Percentiles rank a stretch among this genome's conserved stretches.
These are phyloP conservation scores for Magallana gigas DNA, from an alignment of 1,140 invertebrate species.

Conservation along the genomic window DNA sequence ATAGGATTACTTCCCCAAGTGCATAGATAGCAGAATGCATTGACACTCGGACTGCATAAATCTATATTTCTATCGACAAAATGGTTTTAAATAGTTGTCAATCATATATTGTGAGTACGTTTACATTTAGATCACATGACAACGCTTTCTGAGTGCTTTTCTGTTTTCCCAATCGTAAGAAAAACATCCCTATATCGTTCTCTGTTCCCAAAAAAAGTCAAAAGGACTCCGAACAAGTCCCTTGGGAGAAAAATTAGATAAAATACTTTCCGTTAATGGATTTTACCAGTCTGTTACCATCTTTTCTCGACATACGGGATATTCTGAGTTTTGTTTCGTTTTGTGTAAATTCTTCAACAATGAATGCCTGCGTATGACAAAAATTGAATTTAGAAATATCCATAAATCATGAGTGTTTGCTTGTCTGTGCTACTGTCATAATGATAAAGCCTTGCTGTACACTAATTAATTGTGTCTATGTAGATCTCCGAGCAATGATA, in stretches of 20 bases:
- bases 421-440: neutral
- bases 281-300: conserved; percentile 18
- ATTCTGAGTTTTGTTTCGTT: neutral
- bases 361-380: neutral
- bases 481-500: neutral
- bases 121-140: neutral
- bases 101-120: neutral
- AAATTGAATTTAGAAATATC: neutral
- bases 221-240: neutral
- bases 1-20: no score
- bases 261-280: conserved; percentile 6
- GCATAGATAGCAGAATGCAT: no score
- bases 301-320: neutral
- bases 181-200: neutral
- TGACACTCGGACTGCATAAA: neutral
- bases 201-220: neutral
- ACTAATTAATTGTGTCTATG: neutral
- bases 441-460: neutral
- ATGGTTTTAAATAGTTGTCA: neutral
- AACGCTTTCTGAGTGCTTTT: neutral
- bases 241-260: conserved; percentile 11
- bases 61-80: neutral
- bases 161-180: neutral
- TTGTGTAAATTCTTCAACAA: neutral
- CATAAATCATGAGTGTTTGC: conserved; percentile 19